Evolutionary conservation across 1,140 invertebrate genomes (phyloP), one percentile per base, ranked within the genome.

Genomic region (Trachymyrmex septentrionalis): DNA sequence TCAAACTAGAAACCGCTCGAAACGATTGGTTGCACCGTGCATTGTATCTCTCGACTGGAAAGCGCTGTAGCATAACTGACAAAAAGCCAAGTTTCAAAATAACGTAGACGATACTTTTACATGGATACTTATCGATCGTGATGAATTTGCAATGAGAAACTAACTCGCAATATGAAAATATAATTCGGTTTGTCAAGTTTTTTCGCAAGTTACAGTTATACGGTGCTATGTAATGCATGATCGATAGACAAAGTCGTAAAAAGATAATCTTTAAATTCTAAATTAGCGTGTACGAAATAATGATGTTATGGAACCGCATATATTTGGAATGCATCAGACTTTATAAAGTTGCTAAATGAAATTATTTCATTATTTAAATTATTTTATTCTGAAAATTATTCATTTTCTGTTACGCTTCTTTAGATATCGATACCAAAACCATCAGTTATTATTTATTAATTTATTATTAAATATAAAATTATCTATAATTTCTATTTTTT

Each of bases 1-100:
- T 82, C 80, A 61, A 57, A 50, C 69, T 84, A 66, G 66, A 57
- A 81, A 34, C 78, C 34, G 38, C 78, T 55, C 55, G 5, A 84
- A 84, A 73, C 80, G 80, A 72, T 61, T 19, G 57, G 24, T 5
- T 24, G 24, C 57, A n/a, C 24, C 38, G 9, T 30, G 34, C 66
- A 21, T 48, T 50, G 4, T 57, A 71, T 24, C n/a, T 24, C 19
- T 24, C 19, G 34, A 34, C 9, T 16, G 21, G 7, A 27, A 61
- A 61, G 38, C 21, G 7, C 7, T 16, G 24, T 5, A 16, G 9
- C 14, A 3, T 24, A 55, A 57, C 24, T 63, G 24, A 9, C 16
- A 24, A 55, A 55, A 4, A 30, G 3, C 14, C 7, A 4, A 67
- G 4, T 21, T 34, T 38, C 30, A 10, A 19, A 53, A 64, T 67